Evolutionary conservation across 2,888 invertebrate species (phyloP).

Genomic region (Acrocera orbiculus): DNA sequence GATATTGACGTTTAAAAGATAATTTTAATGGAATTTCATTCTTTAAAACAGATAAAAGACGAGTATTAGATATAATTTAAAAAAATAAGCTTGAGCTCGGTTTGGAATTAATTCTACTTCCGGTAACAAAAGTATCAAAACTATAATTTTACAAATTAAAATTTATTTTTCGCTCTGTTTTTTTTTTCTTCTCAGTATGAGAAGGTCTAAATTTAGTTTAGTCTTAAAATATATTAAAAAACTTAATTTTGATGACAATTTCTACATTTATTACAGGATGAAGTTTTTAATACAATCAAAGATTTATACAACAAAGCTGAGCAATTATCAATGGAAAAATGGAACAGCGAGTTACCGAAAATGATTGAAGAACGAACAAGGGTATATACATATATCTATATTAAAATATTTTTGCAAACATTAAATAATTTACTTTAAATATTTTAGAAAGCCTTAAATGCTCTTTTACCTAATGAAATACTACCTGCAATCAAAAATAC

Average conservation of each 20-base stretch:
- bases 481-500: constrained; percentile 32
- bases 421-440: constrained; percentile 12
- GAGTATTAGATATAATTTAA: too few species aligned
- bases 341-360: constrained; percentile 18
- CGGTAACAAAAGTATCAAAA: too few species aligned
- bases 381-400: constrained; percentile 7
- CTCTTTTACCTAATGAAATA: constrained; percentile 37
- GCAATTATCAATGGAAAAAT: constrained; percentile 15
- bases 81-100: too few species aligned
- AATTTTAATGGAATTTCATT: too few species aligned
- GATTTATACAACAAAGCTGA: constrained; percentile 19
- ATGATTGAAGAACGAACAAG: constrained; percentile 21
- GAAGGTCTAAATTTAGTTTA: too few species aligned
- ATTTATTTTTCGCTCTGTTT: too few species aligned
- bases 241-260: background rate
- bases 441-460: constrained; percentile 23
- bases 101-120: too few species aligned
- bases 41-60: too few species aligned
- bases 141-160: too few species aligned
- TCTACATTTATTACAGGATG: constrained; percentile 3
- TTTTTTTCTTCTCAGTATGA: too few species aligned
- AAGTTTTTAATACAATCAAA: constrained; percentile 5
- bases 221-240: too few species aligned
- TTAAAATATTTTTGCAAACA: constrained; percentile 7
- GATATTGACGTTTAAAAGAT: too few species aligned